Conservation (phyloP, 2,113 vertebrate genomes). For the Poeciliopsis retropinna region DNA sequence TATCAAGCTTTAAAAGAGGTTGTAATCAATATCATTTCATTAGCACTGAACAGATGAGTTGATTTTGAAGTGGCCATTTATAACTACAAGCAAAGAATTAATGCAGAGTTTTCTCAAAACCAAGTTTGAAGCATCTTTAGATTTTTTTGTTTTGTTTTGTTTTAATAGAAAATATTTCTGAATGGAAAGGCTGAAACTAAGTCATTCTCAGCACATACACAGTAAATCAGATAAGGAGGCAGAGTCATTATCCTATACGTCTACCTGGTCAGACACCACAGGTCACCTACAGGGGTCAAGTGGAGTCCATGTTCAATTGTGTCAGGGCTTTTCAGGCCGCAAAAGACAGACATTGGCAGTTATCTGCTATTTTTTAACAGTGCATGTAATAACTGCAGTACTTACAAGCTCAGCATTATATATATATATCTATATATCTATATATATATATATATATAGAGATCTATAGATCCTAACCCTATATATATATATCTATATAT, state of each 20-base stretch:
- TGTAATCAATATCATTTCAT: not conserved
- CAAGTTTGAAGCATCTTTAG: no score
- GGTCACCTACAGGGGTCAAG: no score
- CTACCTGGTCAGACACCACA: no score
- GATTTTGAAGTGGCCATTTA: not conserved
- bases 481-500: no score
- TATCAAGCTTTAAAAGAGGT: not conserved
- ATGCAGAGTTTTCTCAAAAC: not conserved
- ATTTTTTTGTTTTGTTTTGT: not conserved
- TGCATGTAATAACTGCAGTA: not conserved
- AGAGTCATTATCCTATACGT: not conserved
- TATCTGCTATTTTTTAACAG: not conserved
- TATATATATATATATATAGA: no score
- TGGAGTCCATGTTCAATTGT: no score
- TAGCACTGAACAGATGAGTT: not conserved
- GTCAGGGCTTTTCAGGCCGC: no score
- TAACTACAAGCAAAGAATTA: not conserved
- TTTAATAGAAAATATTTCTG: not conserved
- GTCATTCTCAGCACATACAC: not conserved
- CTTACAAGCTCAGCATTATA: not conserved
- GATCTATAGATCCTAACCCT: no score
- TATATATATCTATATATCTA: no score
- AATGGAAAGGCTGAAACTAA: not conserved
- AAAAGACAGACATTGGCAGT: no score
- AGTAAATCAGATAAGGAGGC: not conserved